These are phyloP conservation scores for Stichodactyla helianthus DNA, from an alignment of 64 coral and sea anemone species.

Conservation along the genomic window DNA sequence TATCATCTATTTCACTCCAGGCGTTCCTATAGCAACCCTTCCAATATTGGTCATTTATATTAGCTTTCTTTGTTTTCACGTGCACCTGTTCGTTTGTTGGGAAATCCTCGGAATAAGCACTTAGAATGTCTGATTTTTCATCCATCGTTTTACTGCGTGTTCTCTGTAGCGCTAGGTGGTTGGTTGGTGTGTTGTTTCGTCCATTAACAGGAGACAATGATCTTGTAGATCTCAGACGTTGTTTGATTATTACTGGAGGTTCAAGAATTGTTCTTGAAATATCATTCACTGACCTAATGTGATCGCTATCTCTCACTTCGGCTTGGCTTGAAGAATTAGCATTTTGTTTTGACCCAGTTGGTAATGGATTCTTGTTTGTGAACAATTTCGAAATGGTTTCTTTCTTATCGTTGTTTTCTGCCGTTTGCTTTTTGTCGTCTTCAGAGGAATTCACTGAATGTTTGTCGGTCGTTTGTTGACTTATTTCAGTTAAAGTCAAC, in stretches of 20 bases:
- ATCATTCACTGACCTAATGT: conserved; percentile 12
- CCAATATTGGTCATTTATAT: neutral
- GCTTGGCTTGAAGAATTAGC: neutral
- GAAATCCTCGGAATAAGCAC: neutral
- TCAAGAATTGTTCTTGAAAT: conserved; percentile 16
- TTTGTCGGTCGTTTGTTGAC: neutral
- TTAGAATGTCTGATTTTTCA: neutral
- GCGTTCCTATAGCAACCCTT: neutral
- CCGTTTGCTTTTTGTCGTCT: neutral
- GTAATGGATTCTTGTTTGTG: neutral
- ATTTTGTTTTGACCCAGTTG: neutral
- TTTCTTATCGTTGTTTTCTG: neutral
- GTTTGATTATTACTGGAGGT: neutral
- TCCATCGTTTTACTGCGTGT: neutral
- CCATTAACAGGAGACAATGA: neutral
- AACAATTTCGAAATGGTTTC: neutral
- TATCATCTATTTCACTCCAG: neutral
- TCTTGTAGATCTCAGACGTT: neutral
- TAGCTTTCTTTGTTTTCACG: neutral
- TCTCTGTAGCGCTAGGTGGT: neutral
- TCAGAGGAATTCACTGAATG: neutral
- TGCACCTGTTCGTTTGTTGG: neutral
- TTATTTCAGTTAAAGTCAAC: neutral
- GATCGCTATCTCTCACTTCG: neutral
- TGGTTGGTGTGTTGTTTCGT: neutral